These are phyloP conservation scores for Neolamprologus falcicula DNA, from an alignment of 2,113 vertebrate species.

Conservation along the genomic window DNA sequence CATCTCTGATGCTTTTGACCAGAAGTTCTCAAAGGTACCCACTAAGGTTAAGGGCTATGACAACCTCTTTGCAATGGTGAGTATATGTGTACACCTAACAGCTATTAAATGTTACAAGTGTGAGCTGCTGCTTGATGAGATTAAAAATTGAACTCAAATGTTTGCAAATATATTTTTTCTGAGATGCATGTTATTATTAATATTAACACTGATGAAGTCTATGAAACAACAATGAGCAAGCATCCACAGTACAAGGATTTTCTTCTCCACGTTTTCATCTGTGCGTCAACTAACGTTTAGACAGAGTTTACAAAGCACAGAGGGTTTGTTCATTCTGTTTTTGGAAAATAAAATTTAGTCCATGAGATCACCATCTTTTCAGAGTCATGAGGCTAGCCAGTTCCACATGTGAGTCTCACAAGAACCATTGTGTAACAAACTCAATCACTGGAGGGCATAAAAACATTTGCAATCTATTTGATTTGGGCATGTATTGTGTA, in stretches of 20 bases:
- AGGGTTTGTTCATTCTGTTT: background rate
- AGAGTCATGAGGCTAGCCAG: background rate
- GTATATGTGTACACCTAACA: constrained; percentile 3
- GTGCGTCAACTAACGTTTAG: background rate
- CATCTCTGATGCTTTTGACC: constrained; percentile 95
- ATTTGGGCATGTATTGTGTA: background rate
- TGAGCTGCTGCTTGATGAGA: background rate
- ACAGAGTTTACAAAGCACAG: background rate
- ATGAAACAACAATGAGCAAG: background rate
- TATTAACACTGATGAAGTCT: background rate
- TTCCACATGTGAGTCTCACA: background rate
- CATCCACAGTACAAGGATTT: background rate
- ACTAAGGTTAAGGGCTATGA: constrained; percentile 95
- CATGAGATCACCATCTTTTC: background rate
- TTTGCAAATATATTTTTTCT: background rate
- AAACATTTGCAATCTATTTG: background rate
- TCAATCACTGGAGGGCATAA: background rate
- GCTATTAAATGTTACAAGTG: background rate
- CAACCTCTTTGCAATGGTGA: constrained; percentile 95
- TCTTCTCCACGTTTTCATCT: background rate
- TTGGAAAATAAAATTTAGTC: background rate
- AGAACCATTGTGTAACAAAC: background rate
- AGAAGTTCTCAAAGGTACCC: constrained; percentile 96
- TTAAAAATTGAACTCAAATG: background rate
- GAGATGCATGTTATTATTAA: background rate